phyloP scores from a whole-genome alignment of 2,888 invertebrate genomes.

The Eristalis tenax region DNA sequence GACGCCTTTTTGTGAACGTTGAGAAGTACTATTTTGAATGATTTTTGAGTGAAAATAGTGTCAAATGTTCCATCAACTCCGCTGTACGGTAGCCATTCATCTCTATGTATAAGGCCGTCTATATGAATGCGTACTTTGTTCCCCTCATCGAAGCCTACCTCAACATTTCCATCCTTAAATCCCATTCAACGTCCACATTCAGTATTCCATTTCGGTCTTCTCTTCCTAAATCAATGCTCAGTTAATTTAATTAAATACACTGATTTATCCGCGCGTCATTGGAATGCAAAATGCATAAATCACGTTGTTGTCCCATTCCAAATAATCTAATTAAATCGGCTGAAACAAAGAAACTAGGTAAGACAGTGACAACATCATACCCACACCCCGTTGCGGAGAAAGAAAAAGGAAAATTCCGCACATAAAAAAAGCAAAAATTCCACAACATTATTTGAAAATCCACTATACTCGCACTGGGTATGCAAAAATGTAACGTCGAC shows the following conservation, averaged over 20 bases:
- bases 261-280: conserved; percentile 15
- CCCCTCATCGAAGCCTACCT: no score
- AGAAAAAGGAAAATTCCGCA: conserved; percentile 21
- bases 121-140: no score
- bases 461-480: conserved; percentile 57
- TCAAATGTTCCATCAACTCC: no score
- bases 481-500: conserved; percentile 60
- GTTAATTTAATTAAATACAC: conserved; percentile 56
- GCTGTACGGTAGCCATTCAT: no score
- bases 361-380: conserved; percentile 5
- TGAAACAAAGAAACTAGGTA: conserved; percentile 1
- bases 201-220: background rate
- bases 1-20: no score
- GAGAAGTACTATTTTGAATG: no score
- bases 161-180: no score
- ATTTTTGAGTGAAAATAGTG: no score
- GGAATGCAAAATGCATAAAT: conserved; percentile 60
- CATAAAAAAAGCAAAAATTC: conserved; percentile 33
- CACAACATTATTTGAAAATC: conserved; percentile 50
- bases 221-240: background rate
- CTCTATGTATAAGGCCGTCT: no score
- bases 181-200: no score
- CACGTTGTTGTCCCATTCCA: conserved; percentile 46
- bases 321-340: conserved; percentile 61
- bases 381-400: background rate